Evolutionary conservation across 2,113 vertebrate species (phyloP), one percentile per base, ranked within the genome.

Genomic region (Budorcas taxicolor): DNA sequence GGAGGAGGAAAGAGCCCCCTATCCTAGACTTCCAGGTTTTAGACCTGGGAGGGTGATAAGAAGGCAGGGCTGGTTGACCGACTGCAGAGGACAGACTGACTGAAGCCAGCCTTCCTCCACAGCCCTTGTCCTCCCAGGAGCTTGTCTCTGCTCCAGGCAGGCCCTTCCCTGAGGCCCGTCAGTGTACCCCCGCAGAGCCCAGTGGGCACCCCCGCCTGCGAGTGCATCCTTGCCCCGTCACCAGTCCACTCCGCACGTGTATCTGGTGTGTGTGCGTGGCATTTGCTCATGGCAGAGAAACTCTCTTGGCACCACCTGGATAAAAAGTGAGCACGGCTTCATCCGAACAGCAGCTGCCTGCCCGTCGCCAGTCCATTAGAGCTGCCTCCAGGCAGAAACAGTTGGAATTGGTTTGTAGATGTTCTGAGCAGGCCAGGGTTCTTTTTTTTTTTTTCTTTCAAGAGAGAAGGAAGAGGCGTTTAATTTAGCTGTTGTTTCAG

Each of bases 201-300:
- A 12, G 0, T 1, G 16, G 45, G 8, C 3, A 33, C 36, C 2
- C 43, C 12, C 9, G 4, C 50, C 8, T 6, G 15, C 1, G 60
- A n/a, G 6, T 25, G 14, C 7, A 0, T 11, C 36, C 40, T 31
- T 55, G 71, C 40, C 50, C 52, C 4, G 0, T 40, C 50, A 3
- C 5, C 36, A 14, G 40, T 27, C 16, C n/a, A 1, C 64, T 36
- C 45, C 25, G 16, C 33, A 3, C 88, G 2, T 45, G 19, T 21
- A 2, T 74, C 50, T 71, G 52, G 52, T 2, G 0, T 11, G 1
- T 2, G 7, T 33, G 45, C 12, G 1, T 9, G 25, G 12, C 4
- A 27, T 14, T 21, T 43, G 27, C 4, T 19, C 2, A 0, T 19
- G 62, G 62, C 16, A 52, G 3, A 10, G 14, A 29, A 55, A 43